These are phyloP conservation scores for Brachionus plicatilis DNA, from an alignment of 1,140 invertebrate genomes.

Conservation along the genomic window DNA sequence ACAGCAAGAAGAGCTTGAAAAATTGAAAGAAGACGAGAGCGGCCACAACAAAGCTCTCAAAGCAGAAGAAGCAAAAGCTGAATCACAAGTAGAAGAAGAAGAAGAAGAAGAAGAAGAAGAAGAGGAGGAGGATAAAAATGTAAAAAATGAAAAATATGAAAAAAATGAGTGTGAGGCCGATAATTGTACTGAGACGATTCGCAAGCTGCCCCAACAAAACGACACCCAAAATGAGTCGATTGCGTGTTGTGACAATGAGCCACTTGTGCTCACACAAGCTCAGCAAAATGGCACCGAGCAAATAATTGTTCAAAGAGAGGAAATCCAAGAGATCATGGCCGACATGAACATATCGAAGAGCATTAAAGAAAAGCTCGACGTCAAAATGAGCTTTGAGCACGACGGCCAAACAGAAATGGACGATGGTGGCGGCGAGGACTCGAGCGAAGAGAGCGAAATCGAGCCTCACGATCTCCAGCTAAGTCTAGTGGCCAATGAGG, in stretches of 20 bases:
- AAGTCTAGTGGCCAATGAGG: neutral
- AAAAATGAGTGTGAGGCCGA: neutral
- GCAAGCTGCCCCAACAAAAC: neutral
- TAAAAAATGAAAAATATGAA: neutral
- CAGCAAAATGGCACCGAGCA: neutral
- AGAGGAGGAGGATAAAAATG: too few relatives aligned
- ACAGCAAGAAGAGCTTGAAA: constrained; percentile 12
- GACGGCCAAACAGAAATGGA: neutral
- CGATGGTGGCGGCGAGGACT: neutral
- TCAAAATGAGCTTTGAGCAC: constrained; percentile 19
- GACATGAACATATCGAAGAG: constrained; percentile 15
- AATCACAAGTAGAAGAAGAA: too few relatives aligned
- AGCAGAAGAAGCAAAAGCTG: too few relatives aligned
- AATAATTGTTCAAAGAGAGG: constrained; percentile 33
- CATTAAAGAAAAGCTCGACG: constrained; percentile 3
- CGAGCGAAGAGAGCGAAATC: neutral
- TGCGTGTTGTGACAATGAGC: neutral
- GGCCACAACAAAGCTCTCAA: too few relatives aligned
- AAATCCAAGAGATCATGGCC: neutral
- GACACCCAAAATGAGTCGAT: neutral
- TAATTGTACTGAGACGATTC: neutral
- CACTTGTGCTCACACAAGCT: neutral
- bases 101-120: too few relatives aligned
- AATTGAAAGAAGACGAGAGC: neutral
- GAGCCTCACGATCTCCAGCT: neutral